Percentiles rank a stretch among this genome's conserved stretches.
Evolutionary conservation across 92 coral and sea anemone genomes (phyloP).

Genomic region (Bergia sp.): DNA sequence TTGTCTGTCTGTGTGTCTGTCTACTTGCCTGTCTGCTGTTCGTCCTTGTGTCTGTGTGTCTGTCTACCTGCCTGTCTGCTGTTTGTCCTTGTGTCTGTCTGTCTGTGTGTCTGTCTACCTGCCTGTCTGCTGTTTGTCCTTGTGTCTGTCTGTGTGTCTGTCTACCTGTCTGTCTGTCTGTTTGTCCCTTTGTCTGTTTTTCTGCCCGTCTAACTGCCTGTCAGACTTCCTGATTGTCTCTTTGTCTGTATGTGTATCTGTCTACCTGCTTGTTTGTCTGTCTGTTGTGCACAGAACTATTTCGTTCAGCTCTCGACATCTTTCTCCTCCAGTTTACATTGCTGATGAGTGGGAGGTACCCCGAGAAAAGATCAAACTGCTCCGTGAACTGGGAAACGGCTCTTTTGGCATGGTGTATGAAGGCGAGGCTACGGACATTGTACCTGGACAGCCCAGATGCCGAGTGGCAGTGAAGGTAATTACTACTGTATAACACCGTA

Average conservation of each 20-base stretch:
- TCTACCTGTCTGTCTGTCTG: neutral
- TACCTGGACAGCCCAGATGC: constrained; percentile 69
- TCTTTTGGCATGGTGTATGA: constrained; percentile 99
- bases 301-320: neutral
- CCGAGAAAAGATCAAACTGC: constrained; percentile 84
- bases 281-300: neutral
- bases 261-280: neutral
- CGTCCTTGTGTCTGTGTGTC: neutral
- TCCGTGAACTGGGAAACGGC: constrained; percentile 94
- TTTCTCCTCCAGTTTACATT: constrained; percentile 72
- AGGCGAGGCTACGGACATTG: constrained; percentile 90
- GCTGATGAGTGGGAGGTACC: constrained; percentile 99
- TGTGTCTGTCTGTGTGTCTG: neutral
- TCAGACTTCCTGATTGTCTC: neutral
- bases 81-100: neutral
- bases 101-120: neutral
- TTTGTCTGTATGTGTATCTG: neutral
- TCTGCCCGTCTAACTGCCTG: neutral
- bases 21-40: neutral
- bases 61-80: neutral
- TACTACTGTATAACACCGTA: too few species aligned
- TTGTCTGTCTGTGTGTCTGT: neutral
- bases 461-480: constrained; percentile 96
- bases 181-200: neutral
- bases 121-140: neutral